phyloP scores from a whole-genome alignment of 2,113 vertebrate species.

The Asarcornis scutulata region DNA sequence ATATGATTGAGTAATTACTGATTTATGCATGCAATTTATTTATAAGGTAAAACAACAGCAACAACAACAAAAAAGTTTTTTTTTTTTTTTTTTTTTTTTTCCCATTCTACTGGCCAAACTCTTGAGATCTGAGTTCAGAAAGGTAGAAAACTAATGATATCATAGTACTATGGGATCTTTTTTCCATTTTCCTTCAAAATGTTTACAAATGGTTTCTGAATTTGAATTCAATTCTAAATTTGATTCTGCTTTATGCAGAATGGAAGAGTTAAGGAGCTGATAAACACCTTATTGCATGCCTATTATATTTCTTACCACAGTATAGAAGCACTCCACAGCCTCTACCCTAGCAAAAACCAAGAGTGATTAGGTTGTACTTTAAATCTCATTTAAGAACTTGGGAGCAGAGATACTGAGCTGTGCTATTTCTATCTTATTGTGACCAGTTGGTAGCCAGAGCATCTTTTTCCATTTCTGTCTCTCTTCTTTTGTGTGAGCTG shows the following conservation, averaged over 20 bases:
- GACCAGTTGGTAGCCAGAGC: background rate
- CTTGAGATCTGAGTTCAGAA: background rate
- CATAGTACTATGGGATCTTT: background rate
- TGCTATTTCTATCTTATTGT: background rate
- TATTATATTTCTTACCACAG: background rate
- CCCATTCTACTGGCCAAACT: background rate
- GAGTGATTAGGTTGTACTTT: background rate
- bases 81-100: too few species aligned
- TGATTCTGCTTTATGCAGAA: background rate
- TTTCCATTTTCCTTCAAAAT: background rate
- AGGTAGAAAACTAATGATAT: background rate
- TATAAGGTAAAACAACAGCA: background rate
- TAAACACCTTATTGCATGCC: background rate
- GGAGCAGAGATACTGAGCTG: background rate
- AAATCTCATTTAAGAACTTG: background rate
- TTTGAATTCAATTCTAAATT: background rate
- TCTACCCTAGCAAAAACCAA: background rate
- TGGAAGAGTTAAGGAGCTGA: background rate
- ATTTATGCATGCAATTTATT: background rate
- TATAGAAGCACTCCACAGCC: background rate
- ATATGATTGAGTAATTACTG: background rate
- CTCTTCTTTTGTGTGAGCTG: background rate
- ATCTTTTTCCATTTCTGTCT: background rate
- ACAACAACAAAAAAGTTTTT: too few species aligned
- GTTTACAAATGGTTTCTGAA: background rate